A percentile compares a stretch with the other conserved stretches of the same genome.
Evolutionary conservation across 2,888 invertebrate species (phyloP).

Genomic region (Sphecodes monilicornis): DNA sequence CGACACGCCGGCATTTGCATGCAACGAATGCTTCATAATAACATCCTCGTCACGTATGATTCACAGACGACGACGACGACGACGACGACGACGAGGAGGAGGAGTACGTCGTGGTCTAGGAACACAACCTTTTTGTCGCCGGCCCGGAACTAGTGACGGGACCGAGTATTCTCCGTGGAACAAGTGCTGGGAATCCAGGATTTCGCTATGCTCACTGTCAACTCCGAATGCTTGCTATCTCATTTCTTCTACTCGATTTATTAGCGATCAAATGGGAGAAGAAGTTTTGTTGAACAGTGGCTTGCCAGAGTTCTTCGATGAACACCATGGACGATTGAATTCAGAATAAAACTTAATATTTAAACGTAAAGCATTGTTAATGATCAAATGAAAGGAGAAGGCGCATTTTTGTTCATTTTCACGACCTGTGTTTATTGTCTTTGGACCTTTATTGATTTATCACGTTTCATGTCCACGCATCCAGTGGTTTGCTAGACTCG

Average conservation of each 20-base stretch:
- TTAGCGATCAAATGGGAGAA: neutral
- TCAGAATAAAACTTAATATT: no score
- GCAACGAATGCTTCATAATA: conserved; percentile 28
- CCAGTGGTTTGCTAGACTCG: neutral
- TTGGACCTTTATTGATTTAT: neutral
- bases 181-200: conserved; percentile 8
- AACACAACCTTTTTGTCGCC: conserved; percentile 13
- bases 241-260: neutral
- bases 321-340: no score
- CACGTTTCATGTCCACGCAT: neutral
- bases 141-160: neutral
- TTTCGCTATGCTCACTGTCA: neutral
- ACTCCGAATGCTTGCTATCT: neutral
- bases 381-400: neutral
- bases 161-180: conserved; percentile 16
- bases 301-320: no score
- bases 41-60: conserved; percentile 46
- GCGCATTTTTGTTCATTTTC: neutral
- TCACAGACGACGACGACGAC: conserved; percentile 13
- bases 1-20: conserved; percentile 4
- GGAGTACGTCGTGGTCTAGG: conserved; percentile 4
- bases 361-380: no score
- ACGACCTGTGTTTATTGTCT: neutral
- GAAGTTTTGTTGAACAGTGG: no score
- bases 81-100: no score